phyloP scores from a whole-genome alignment of 2,113 vertebrate species.

The Prietella phreatophila region DNA sequence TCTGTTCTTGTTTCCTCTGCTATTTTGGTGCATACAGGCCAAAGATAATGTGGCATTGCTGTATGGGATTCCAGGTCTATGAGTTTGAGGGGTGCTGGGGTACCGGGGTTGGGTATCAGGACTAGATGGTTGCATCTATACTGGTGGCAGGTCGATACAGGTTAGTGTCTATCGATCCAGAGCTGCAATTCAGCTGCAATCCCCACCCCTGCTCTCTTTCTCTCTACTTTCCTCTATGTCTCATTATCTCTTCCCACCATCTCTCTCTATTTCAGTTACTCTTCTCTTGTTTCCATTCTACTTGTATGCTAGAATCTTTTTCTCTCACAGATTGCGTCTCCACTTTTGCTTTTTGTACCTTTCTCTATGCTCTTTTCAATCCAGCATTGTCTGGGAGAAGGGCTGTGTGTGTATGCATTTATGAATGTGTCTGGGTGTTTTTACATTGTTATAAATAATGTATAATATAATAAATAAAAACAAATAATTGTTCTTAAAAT shows the following conservation, averaged over 20 bases:
- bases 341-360: constrained; percentile 16
- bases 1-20: neutral
- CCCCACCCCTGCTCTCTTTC: constrained; percentile 39
- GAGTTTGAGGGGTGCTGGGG: constrained; percentile 28
- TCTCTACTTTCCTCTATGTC: constrained; percentile 47
- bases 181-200: constrained; percentile 69
- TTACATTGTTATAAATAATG: neutral
- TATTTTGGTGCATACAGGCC: neutral
- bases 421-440: neutral
- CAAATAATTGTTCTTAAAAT: neutral
- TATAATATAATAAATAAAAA: neutral
- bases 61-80: neutral
- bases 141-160: constrained; percentile 73
- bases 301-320: constrained; percentile 20
- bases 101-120: constrained; percentile 43
- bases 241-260: constrained; percentile 37
- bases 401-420: neutral
- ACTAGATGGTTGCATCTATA: constrained; percentile 50
- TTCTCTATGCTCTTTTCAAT: neutral
- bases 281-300: constrained; percentile 42
- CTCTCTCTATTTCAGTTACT: constrained; percentile 37
- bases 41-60: neutral
- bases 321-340: constrained; percentile 11
- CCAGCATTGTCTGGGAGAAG: neutral
- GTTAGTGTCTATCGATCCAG: constrained; percentile 80